Evolutionary conservation across 2,797 vertebrate species (phyloP), one percentile per base, ranked within the genome.

Genomic region (Arremon aurantiirostris): DNA sequence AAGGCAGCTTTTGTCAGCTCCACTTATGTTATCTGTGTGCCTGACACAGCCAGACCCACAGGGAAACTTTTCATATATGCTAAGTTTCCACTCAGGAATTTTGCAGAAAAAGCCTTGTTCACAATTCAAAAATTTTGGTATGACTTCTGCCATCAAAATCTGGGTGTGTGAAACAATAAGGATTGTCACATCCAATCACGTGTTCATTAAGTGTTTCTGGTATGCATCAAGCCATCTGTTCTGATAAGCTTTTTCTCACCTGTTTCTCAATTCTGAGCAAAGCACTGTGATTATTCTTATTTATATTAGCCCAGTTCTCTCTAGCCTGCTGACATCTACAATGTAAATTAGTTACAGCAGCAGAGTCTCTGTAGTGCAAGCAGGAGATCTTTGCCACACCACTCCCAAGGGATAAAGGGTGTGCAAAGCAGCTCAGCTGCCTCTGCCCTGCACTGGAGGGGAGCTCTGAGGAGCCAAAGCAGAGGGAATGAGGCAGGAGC

Each of bases 151-250:
- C 78, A 82, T 86, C 94, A 94, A 90, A 94, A 94, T 93, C 56
- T 64, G 19, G 2, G 32, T 42, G 47, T 3, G 6, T 68, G 66
- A 89, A 95, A 89, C 35, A 97, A 73, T 95, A 79, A 93, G 75
- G 30, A 84, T 57, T 95, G 59, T 82, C 55, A 22, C 42, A 42
- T 93, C 77, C 94, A 72, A 89, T 78, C 46, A 73, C 7, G 8
- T 91, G 42, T 68, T 93, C 63, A 86, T 55, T 82, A 93, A 90
- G 72, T 64, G 42, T 17, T 83, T 56, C 66, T 90, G 85, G 46
- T 50, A 26, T 93, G 34, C 59, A 87, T 79, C 52, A 47, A 93
- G 59, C 82, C 94, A 97, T 96, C 93, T 97, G 82, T 88, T 96
- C 81, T 85, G n/a, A 39, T 59, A 80, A 60, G 49, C 10, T 27